Base-by-base conservation (phyloP, 92 coral and sea anemone species). In the Porites divaricata region DNA sequence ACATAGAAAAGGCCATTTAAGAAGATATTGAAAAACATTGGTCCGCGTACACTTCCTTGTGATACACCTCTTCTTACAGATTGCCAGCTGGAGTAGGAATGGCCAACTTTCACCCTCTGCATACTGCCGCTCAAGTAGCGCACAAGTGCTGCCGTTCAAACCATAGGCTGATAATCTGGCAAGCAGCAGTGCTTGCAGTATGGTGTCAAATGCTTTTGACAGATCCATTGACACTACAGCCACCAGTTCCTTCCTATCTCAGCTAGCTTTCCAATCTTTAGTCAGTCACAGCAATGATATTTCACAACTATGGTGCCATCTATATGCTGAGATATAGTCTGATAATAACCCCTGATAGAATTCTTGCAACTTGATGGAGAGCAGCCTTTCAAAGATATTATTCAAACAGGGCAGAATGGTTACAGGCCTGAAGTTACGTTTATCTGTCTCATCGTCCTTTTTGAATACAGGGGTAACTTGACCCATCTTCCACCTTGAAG, bases 401-500 rank as follows among this genome's bases (percentile, higher is more conserved):
- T 21, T 69, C 28, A 69, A 69, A 28, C 61, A 17, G 59, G 41
- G 56, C 17, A 72, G 25, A 72, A 72, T 52, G 77, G 83, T 85
- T 63, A 85, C 77, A 63, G 88, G 88, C 77, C 88, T 56, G 62
- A 76, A 85, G 54, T 76, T 85, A 48, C 63, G 22, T 51, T 76
- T 85, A 57, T 17, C 62, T 51, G 76, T 67, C 75, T 85, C 83
- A 66, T 62, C 77, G 26, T 72, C 88, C 51, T 70, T 76, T 63
- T 85, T 85, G 35, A 63, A 76, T 21, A 76, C 78, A 23, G 88
- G 89, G 19, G 77, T 85, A 19, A 85, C 84, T 78, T 85, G 89
- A 68, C 89, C 89, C 21, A 50, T 26, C 78, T 85, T 85, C 89
- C 89, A 77, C 35, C 89, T 54, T 54, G 50, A 53, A 49, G 84